Percentiles rank a stretch among this genome's conserved stretches.
These are phyloP conservation scores for Temnothorax nylanderi DNA, from an alignment of 1,140 invertebrate genomes.

Conservation along the genomic window DNA sequence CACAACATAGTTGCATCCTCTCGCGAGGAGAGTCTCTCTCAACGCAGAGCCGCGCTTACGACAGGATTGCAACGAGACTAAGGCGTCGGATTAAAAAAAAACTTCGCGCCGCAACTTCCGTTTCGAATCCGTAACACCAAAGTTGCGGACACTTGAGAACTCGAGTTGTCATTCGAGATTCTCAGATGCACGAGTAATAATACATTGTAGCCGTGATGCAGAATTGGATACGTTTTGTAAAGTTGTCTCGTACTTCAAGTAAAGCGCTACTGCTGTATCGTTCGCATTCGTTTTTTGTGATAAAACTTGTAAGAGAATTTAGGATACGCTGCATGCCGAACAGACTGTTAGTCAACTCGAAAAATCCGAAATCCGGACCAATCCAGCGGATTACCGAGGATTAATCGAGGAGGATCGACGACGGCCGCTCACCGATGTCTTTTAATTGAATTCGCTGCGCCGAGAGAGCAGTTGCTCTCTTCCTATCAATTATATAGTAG, in stretches of 20 bases:
- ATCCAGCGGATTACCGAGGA: neutral
- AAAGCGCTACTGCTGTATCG: neutral
- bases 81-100: conserved; percentile 23
- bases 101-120: conserved; percentile 39
- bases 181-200: neutral
- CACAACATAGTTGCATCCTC: conserved; percentile 32
- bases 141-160: neutral
- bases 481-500: conserved; percentile 73
- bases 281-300: neutral
- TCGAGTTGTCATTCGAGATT: neutral
- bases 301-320: too few species aligned
- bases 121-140: conserved; percentile 23
- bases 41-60: neutral
- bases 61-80: conserved; percentile 44
- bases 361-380: neutral
- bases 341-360: neutral
- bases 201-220: conserved; percentile 6
- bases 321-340: neutral
- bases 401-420: conserved; percentile 6
- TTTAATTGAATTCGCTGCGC: conserved; percentile 57
- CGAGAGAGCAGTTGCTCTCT: conserved; percentile 50
- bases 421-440: neutral
- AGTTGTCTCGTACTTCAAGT: neutral
- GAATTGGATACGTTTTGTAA: conserved; percentile 2
- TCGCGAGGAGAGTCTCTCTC: neutral